phyloP scores from a whole-genome alignment of 30 jellyfish, hydroid and myxozoan genomes.

The Hydractinia echinata region DNA sequence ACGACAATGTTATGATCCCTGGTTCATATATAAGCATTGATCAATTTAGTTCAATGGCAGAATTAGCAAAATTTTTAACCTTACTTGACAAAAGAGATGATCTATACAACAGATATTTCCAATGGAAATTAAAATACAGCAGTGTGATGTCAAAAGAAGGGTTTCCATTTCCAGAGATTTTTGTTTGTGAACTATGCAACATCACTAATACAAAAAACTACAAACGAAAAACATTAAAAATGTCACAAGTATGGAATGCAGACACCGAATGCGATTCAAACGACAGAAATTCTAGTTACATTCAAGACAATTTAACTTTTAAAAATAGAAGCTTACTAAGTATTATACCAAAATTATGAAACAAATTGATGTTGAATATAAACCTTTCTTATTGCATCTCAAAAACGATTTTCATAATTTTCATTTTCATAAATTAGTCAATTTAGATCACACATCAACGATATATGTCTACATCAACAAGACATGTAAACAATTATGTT shows the following conservation, averaged over 20 bases:
- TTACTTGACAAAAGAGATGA: conserved; percentile 48
- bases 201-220: conserved; percentile 36
- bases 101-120: conserved; percentile 63
- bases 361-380: too few species aligned
- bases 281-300: neutral
- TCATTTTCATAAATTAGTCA: too few species aligned
- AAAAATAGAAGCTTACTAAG: too few species aligned
- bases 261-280: neutral
- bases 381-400: too few species aligned
- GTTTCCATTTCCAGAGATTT: conserved; percentile 6
- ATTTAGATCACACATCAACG: too few species aligned
- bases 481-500: too few species aligned
- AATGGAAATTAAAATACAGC: conserved; percentile 55
- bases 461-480: too few species aligned
- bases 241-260: neutral
- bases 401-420: too few species aligned
- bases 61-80: conserved; percentile 44
- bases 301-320: too few species aligned
- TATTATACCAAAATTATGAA: too few species aligned
- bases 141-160: conserved; percentile 36
- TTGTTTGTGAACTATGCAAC: conserved; percentile 56
- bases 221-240: neutral
- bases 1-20: conserved; percentile 31
- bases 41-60: conserved; percentile 34
- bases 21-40: conserved; percentile 65